Conservation (phyloP, 2,113 vertebrate genomes). For the Hippocampus comes region DNA sequence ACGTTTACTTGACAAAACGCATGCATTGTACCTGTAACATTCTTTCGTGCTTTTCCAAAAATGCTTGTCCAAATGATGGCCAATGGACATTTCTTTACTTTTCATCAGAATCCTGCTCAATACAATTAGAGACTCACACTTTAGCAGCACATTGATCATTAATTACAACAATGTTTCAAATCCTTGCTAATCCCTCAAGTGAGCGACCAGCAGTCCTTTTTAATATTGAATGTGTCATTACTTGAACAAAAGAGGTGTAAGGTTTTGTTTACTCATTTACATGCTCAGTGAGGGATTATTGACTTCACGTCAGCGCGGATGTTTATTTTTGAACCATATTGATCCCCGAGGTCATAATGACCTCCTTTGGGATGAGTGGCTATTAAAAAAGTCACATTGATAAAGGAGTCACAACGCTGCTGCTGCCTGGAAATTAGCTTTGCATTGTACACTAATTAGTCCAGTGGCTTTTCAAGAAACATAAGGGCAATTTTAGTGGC, state of each 20-base stretch:
- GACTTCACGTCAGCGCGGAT: constrained; percentile 48
- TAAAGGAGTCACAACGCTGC: constrained; percentile 3
- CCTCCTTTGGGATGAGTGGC: constrained; percentile 25
- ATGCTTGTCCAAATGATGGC: no score
- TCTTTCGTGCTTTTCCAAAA: no score
- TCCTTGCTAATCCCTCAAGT: constrained; percentile 20
- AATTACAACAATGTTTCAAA: constrained; percentile 17
- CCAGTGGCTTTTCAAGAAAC: neutral
- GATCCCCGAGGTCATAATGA: constrained; percentile 51
- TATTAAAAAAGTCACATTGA: constrained; percentile 47
- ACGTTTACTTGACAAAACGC: no score
- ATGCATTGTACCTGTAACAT: no score
- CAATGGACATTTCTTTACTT: no score
- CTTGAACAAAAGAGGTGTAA: constrained; percentile 12
- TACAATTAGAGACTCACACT: neutral
- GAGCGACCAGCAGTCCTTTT: constrained; percentile 41
- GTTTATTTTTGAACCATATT: constrained; percentile 62
- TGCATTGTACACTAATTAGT: neutral
- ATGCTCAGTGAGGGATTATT: constrained; percentile 44
- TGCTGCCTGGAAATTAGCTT: neutral
- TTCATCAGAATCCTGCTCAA: no score
- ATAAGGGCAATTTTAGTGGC: neutral
- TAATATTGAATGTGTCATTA: constrained; percentile 52
- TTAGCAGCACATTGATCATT: neutral
- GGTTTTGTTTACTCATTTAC: constrained; percentile 56